Conservation (phyloP, 2,113 vertebrate genomes). For the Pelvicachromis taeniatus region DNA sequence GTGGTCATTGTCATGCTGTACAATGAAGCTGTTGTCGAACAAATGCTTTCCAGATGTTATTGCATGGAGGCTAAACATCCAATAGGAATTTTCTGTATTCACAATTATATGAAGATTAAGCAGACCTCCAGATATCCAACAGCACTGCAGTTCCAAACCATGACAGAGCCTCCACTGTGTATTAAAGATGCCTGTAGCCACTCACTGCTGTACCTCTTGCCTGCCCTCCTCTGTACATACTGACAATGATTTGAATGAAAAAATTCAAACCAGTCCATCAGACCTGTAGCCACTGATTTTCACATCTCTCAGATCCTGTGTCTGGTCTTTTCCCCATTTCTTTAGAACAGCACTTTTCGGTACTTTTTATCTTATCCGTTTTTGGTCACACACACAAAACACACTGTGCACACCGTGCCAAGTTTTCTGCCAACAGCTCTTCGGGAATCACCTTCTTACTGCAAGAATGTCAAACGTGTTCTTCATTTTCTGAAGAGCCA, state of each 20-base stretch:
- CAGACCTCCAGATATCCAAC: not conserved
- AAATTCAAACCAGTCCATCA: not conserved
- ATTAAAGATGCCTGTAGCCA: not conserved
- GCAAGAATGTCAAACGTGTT: not conserved
- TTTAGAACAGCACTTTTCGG: not conserved
- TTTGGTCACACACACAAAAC: not conserved
- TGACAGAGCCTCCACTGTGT: not conserved
- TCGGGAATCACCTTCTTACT: not conserved
- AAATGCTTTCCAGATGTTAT: not conserved
- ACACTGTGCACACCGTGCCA: not conserved
- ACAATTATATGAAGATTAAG: not conserved
- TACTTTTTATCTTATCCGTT: not conserved
- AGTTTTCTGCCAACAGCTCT: not conserved
- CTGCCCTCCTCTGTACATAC: not conserved
- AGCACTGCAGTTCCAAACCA: not conserved
- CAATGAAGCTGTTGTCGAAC: too few species aligned
- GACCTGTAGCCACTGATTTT: not conserved
- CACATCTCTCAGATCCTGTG: not conserved
- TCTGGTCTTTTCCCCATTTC: not conserved
- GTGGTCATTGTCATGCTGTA: too few species aligned
- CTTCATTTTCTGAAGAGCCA: not conserved
- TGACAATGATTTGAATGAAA: not conserved
- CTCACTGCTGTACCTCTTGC: not conserved
- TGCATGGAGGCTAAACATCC: not conserved
- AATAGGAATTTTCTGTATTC: not conserved